Percentiles rank a stretch among this genome's conserved stretches.
These are phyloP conservation scores for Meloidogyne floridensis DNA, from an alignment of 1,140 invertebrate species.

Conservation along the genomic window DNA sequence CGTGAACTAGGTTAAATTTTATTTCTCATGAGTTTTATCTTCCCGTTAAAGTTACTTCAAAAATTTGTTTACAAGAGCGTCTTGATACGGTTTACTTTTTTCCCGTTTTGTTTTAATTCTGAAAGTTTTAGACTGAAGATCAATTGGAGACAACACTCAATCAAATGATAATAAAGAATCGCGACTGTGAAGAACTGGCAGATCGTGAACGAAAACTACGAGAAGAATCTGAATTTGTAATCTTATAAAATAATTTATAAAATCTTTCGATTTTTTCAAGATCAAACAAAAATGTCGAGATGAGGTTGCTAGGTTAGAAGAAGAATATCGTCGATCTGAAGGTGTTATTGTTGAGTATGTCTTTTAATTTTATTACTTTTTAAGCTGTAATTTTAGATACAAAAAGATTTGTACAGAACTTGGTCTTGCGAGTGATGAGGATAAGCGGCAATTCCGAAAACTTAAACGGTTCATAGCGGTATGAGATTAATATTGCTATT, in stretches of 20 bases:
- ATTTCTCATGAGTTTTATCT: conserved; percentile 16
- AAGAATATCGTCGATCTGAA: conserved; percentile 75
- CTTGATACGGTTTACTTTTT: neutral
- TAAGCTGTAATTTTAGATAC: conserved; percentile 66
- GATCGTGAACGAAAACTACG: conserved; percentile 82
- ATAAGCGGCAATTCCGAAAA: conserved; percentile 34
- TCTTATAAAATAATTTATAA: neutral
- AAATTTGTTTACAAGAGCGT: conserved; percentile 17
- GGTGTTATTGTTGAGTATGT: conserved; percentile 83
- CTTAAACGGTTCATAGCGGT: conserved; percentile 38
- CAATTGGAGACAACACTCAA: conserved; percentile 78
- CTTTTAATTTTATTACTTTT: neutral
- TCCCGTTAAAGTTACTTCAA: neutral
- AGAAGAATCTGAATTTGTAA: conserved; percentile 76
- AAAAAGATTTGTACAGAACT: conserved; percentile 70
- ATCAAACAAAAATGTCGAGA: conserved; percentile 82
- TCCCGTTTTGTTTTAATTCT: conserved; percentile 31
- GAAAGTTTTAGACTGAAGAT: conserved; percentile 72
- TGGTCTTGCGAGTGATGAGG: conserved; percentile 42
- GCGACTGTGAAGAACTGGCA: conserved; percentile 76
- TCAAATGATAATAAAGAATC: conserved; percentile 78
- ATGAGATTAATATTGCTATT: neutral
- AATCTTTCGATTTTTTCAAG: conserved; percentile 59
- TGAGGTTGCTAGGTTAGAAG: conserved; percentile 77
- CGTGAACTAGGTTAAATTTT: conserved; percentile 69